A percentile compares a stretch with the other conserved stretches of the same genome.
These are phyloP conservation scores for Caerostris darwini DNA, from an alignment of 1,140 invertebrate species.

Conservation along the genomic window DNA sequence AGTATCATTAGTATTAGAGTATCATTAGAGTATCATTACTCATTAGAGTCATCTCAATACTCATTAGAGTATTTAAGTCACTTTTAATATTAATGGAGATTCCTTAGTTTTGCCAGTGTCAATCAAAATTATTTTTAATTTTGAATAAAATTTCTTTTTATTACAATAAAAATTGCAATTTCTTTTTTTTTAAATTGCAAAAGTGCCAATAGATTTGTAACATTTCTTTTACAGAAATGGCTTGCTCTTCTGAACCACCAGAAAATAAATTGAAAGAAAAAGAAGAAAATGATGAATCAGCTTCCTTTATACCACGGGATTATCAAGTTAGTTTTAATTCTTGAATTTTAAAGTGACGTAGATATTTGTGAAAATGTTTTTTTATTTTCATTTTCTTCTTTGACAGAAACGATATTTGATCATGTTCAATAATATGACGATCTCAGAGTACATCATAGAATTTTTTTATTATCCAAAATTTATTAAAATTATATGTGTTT, in stretches of 20 bases:
- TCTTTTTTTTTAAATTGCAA: no score
- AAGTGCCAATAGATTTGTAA: no score
- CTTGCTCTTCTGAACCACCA: background rate
- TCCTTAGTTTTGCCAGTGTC: no score
- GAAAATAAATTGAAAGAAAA: background rate
- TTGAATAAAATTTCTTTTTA: no score
- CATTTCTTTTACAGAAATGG: background rate
- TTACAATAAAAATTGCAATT: no score
- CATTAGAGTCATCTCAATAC: no score
- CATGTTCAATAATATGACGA: background rate
- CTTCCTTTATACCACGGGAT: slow-evolving; percentile 54
- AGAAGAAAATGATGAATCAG: background rate
- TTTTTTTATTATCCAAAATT: background rate
- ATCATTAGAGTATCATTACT: no score
- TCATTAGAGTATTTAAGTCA: no score
- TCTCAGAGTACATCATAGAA: background rate
- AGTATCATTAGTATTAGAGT: no score
- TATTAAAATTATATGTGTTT: no score
- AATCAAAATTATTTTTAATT: no score
- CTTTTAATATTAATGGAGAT: no score
- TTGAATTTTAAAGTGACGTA: background rate
- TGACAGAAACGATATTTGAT: background rate
- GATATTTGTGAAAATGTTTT: background rate
- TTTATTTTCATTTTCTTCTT: background rate
- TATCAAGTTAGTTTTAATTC: slow-evolving; percentile 41